Conservation (phyloP, 2,888 invertebrate species). For the Petrolisthes manimaculis region DNA sequence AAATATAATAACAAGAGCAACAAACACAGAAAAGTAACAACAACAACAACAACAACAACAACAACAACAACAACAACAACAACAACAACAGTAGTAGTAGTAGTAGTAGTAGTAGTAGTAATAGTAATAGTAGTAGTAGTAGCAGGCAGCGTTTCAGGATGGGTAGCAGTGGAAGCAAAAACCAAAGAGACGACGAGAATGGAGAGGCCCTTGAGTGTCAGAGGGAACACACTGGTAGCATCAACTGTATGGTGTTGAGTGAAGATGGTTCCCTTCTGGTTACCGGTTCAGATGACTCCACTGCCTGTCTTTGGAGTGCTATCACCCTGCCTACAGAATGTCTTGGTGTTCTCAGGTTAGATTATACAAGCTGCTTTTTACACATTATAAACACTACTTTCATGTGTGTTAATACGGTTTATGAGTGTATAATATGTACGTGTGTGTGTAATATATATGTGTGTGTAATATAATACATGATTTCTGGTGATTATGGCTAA, state of each 20-base stretch:
- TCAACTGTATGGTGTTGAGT: constrained; percentile 73
- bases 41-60: background rate
- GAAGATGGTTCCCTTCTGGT: constrained; percentile 72
- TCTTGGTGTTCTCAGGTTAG: constrained; percentile 70
- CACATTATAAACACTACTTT: background rate
- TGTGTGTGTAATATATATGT: constrained; percentile 12
- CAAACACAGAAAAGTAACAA: background rate
- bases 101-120: background rate
- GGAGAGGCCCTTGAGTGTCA: constrained; percentile 33
- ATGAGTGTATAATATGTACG: background rate
- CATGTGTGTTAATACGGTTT: background rate
- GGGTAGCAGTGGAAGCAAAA: constrained; percentile 54
- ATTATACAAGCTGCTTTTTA: background rate
- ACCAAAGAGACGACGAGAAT: background rate
- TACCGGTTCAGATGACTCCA: constrained; percentile 73
- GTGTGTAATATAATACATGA: constrained; percentile 21
- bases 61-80: background rate
- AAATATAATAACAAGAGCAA: background rate
- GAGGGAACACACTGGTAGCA: constrained; percentile 70
- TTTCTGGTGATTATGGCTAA: constrained; percentile 11
- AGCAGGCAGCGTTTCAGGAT: constrained; percentile 22
- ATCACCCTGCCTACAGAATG: constrained; percentile 69
- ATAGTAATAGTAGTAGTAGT: background rate
- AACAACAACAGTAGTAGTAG: background rate
- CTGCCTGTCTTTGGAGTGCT: constrained; percentile 72